These are phyloP conservation scores for Acrocephalus arundinaceus DNA, from an alignment of 2,113 vertebrate genomes.

Conservation along the genomic window DNA sequence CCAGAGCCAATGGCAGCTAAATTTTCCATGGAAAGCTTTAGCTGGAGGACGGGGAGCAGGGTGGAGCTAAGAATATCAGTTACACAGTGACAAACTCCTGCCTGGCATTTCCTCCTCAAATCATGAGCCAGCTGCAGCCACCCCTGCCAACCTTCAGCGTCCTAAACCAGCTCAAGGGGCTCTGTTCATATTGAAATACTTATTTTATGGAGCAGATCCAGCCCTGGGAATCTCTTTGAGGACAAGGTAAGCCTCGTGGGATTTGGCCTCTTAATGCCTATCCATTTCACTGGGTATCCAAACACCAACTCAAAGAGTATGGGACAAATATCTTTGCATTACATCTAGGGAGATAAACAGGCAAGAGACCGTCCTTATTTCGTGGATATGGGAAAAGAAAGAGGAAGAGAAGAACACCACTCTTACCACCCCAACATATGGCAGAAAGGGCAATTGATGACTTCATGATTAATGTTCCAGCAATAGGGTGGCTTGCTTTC, in stretches of 20 bases:
- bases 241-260: background rate
- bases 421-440: background rate
- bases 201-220: background rate
- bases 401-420: background rate
- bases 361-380: background rate
- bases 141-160: background rate
- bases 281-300: background rate
- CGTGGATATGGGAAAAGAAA: background rate
- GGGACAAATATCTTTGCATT: background rate
- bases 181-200: background rate
- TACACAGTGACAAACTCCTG: background rate
- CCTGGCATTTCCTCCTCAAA: background rate
- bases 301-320: background rate
- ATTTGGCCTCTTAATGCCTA: background rate
- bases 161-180: background rate
- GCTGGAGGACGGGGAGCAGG: background rate
- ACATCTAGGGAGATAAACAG: background rate
- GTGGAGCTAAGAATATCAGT: background rate
- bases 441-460: background rate
- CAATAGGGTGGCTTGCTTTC: background rate
- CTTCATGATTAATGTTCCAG: background rate
- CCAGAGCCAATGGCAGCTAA: background rate
- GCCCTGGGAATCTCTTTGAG: background rate
- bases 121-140: background rate
- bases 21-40: constrained; percentile 37